Evolutionary conservation across 2,888 invertebrate species (phyloP).

Genomic region (Ypsolopha sequella): DNA sequence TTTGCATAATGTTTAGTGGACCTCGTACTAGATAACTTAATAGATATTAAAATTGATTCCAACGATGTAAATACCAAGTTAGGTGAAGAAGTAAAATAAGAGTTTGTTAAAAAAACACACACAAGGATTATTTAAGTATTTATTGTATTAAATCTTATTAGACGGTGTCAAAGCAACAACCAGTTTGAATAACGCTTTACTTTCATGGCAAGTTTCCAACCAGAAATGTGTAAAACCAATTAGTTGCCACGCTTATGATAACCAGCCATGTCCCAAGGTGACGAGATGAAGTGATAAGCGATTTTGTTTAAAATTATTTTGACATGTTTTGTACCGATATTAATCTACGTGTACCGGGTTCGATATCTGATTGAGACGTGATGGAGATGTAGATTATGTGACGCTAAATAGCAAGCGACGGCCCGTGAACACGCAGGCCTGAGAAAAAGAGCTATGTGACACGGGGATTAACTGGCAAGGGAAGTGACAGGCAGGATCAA

Average conservation of each 20-base stretch:
- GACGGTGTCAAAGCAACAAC: conserved; percentile 4
- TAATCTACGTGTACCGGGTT: conserved; percentile 15
- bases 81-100: no score
- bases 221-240: conserved; percentile 1
- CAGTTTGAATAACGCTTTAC: not conserved
- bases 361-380: conserved; percentile 14
- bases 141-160: no score
- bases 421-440: conserved; percentile 19
- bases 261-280: not conserved
- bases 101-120: no score
- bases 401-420: conserved; percentile 27
- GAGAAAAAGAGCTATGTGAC: conserved; percentile 32
- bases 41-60: no score
- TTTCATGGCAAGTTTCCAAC: no score
- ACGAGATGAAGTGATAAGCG: conserved; percentile 7
- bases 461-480: conserved; percentile 35
- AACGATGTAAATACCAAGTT: no score
- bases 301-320: conserved; percentile 15
- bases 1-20: no score
- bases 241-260: not conserved
- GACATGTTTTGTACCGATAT: conserved; percentile 20
- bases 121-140: no score
- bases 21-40: no score
- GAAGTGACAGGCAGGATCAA: conserved; percentile 12
- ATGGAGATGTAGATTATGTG: conserved; percentile 33